phyloP scores from a whole-genome alignment of 2,797 vertebrate genomes.

The Dicrostonyx torquatus region DNA sequence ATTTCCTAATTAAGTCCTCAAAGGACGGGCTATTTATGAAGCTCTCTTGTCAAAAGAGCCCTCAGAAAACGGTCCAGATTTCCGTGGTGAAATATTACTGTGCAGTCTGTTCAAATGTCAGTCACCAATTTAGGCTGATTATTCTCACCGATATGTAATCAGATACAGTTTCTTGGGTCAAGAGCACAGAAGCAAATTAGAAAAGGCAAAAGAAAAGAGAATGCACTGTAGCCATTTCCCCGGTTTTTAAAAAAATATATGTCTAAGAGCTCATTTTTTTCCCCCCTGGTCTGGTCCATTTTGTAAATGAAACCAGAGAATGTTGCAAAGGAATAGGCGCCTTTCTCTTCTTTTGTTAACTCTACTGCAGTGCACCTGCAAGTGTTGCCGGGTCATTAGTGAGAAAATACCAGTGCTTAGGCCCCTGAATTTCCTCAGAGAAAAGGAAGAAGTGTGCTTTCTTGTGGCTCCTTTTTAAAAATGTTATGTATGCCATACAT shows the following conservation, averaged over 20 bases:
- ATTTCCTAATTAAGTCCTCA: constrained; percentile 75
- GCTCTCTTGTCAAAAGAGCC: constrained; percentile 63
- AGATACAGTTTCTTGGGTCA: constrained; percentile 60
- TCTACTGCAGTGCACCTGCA: constrained; percentile 24
- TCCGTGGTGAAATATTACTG: constrained; percentile 65
- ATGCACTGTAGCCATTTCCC: constrained; percentile 49
- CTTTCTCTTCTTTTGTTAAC: constrained; percentile 56
- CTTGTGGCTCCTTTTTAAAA: neutral
- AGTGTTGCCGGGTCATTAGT: constrained; percentile 3
- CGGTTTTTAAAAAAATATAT: neutral
- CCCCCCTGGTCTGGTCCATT: neutral
- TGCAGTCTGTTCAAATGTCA: constrained; percentile 58
- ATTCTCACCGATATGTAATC: constrained; percentile 66
- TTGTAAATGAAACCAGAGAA: constrained; percentile 68
- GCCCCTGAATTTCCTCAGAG: neutral
- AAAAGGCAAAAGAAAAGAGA: constrained; percentile 64
- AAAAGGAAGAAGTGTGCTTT: constrained; percentile 24
- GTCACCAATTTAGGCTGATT: constrained; percentile 72
- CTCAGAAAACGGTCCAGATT: constrained; percentile 63
- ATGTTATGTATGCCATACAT: neutral
- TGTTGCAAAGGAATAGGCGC: neutral
- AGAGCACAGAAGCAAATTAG: constrained; percentile 61
- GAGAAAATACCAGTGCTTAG: neutral
- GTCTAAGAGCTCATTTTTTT: neutral
- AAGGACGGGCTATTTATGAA: constrained; percentile 53